Evolutionary conservation across 64 coral and sea anemone genomes (phyloP).

Genomic region (Catalaphyllia jardinei): DNA sequence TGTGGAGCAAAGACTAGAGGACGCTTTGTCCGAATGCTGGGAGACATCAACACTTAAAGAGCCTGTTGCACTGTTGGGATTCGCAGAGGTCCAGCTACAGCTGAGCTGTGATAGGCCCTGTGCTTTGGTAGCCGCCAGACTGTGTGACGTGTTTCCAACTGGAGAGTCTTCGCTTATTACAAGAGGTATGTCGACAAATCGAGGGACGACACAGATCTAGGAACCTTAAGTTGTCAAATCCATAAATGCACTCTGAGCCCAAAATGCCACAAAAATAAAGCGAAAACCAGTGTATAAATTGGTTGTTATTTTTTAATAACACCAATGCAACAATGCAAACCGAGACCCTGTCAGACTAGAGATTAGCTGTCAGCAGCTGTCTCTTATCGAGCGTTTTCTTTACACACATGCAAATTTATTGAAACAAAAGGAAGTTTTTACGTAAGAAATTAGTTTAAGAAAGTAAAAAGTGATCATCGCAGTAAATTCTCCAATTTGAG

Average conservation of each 20-base stretch:
- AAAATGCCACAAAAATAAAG: not conserved
- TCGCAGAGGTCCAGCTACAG: conserved; percentile 46
- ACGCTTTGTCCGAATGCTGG: conserved; percentile 73
- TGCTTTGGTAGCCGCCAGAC: conserved; percentile 48
- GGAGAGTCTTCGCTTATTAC: conserved; percentile 66
- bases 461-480: no score
- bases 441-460: no score
- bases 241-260: not conserved
- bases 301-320: no score
- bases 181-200: conserved; percentile 32
- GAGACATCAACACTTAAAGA: conserved; percentile 53
- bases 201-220: not conserved
- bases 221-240: not conserved
- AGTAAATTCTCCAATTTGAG: no score
- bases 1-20: conserved; percentile 57
- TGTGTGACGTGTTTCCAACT: conserved; percentile 81
- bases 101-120: conserved; percentile 70
- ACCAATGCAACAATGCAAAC: no score
- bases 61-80: conserved; percentile 58
- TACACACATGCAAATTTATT: no score
- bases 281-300: no score
- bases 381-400: no score
- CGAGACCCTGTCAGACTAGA: no score
- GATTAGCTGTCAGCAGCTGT: no score
- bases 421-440: no score